Base-by-base conservation (phyloP, 2,113 vertebrate species). In the Vombatus ursinus region DNA sequence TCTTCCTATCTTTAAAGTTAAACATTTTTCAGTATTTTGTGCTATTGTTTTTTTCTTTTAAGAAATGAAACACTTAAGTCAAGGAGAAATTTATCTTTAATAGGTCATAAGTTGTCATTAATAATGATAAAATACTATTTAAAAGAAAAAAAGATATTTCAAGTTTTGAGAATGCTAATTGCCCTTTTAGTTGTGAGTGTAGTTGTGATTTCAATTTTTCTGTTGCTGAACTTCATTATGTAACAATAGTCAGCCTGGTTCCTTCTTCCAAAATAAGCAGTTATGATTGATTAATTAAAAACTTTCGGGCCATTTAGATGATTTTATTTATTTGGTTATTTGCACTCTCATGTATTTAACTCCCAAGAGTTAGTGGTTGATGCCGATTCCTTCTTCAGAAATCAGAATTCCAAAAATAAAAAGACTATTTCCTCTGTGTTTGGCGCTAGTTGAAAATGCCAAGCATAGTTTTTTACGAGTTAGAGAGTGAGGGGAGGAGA, bases 321-420 rank as follows among this genome's bases (percentile, higher is more conserved):
- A 97, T 97, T 97, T 98, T 98, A 98, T 98, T 98, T 98, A 98
- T 97, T 97, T 97, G 97, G 97, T 98, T 98, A 97, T 98, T 98
- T 98, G 97, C 98, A 96, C 97, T 96, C 89, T 94, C 97, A 97
- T 97, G 91, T 96, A 98, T 97, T 98, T 98, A 98, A 97, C 97
- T 96, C 68, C 97, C 95, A 97, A 98, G 98, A 97, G 97, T 98
- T 98, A 98, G 98, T 98, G 96, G 97, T 98, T 96, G 96, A 95
- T 97, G 97, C 97, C 97, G 97, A 98, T 92, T 96, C 96, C 98
- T 97, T 98, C 97, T 98, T 97, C 97, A 97, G 97, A 98, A 98
- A 98, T 97, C 96, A 98, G 97, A 96, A 96, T 96, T 95, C 97
- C 98, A 97, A 97, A 98, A 97, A 97, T 97, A 97, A 97, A 96